phyloP scores from a whole-genome alignment of 2,113 vertebrate species.

The Centropristis striata region DNA sequence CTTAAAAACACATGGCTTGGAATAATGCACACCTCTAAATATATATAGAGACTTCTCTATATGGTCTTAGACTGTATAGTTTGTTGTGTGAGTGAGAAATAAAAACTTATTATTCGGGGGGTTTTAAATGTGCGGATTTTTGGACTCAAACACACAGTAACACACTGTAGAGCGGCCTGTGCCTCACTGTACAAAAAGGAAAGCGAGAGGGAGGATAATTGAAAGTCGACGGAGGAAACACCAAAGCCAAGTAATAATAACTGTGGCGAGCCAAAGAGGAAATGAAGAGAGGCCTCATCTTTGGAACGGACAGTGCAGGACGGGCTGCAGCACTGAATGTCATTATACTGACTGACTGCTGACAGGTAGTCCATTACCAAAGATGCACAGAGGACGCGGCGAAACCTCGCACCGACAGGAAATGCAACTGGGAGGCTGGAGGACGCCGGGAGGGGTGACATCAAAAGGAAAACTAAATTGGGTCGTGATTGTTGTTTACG shows the following conservation, averaged over 20 bases:
- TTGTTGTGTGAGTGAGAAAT: conserved; percentile 2
- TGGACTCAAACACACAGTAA: conserved; percentile 17
- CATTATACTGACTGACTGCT: conserved; percentile 78
- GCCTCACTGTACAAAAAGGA: conserved; percentile 19
- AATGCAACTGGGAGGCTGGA: conserved; percentile 52
- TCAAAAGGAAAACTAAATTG: conserved; percentile 55
- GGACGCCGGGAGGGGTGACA: conserved; percentile 34
- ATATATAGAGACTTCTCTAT: conserved; percentile 20
- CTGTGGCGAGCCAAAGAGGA: conserved; percentile 67
- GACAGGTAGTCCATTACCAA: conserved; percentile 77
- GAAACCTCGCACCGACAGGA: conserved; percentile 59
- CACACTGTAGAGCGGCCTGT: neutral
- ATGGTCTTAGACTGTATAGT: neutral
- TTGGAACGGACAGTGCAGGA: conserved; percentile 55
- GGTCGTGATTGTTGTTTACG: conserved; percentile 56
- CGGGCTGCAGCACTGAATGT: conserved; percentile 63
- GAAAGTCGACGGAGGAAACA: conserved; percentile 72
- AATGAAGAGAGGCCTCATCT: conserved; percentile 80
- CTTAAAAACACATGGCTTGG: neutral
- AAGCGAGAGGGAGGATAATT: conserved; percentile 70
- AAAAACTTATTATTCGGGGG: conserved; percentile 25
- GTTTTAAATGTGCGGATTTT: conserved; percentile 33
- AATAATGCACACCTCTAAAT: conserved; percentile 23
- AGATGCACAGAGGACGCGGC: conserved; percentile 59
- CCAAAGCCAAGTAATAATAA: conserved; percentile 76